Conservation (phyloP, 1,140 invertebrate genomes). For the Neodiprion fabricii region DNA sequence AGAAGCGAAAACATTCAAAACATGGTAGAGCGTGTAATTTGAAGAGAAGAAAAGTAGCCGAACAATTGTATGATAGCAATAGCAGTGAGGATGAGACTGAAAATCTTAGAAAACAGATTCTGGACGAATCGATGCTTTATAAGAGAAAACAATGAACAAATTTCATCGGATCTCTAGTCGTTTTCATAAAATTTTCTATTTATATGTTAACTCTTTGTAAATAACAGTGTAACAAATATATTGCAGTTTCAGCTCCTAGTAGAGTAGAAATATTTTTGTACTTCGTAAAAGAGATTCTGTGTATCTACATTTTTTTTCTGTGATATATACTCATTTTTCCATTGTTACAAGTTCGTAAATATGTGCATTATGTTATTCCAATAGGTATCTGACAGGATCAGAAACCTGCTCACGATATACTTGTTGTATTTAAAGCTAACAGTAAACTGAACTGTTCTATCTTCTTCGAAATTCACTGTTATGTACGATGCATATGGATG, state of each 20-base stretch:
- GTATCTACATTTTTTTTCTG: too few species aligned
- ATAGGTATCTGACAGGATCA: too few species aligned
- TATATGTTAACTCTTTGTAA: background rate
- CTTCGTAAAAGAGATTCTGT: too few species aligned
- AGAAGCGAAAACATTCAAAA: constrained; percentile 25
- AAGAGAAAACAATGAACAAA: constrained; percentile 23
- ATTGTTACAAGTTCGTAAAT: too few species aligned
- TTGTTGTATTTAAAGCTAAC: too few species aligned
- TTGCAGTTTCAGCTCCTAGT: background rate
- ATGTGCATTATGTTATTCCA: too few species aligned
- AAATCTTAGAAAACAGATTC: constrained; percentile 32
- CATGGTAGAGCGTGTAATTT: constrained; percentile 7
- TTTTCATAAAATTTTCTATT: background rate
- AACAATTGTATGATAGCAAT: constrained; percentile 18
- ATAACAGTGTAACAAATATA: background rate
- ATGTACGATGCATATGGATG: too few species aligned
- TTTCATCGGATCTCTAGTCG: constrained; percentile 4
- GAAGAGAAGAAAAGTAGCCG: constrained; percentile 14
- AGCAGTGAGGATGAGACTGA: constrained; percentile 47
- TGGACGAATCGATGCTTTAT: constrained; percentile 27
- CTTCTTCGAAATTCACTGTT: too few species aligned
- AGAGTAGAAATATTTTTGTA: too few species aligned
- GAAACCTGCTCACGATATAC: too few species aligned
- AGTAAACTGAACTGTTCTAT: too few species aligned
- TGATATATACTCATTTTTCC: too few species aligned